Base-by-base conservation (phyloP, 2,888 invertebrate genomes). In the Eledona agricola region DNA sequence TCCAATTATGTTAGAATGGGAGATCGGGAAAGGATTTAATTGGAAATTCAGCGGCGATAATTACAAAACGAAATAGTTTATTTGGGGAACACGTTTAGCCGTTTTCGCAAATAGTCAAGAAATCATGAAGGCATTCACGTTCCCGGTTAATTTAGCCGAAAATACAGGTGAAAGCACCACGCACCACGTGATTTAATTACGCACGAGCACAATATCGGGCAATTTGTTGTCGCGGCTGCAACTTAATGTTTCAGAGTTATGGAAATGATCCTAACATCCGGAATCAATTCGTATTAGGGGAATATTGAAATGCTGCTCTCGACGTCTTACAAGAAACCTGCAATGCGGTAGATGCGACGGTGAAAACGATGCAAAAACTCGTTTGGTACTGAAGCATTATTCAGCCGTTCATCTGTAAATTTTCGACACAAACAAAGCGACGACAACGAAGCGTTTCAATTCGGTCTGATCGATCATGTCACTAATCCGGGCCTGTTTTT, bases 301-400 rank as follows among this genome's bases (percentile, higher is more conserved):
- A 22, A 12, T 42, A 42, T 42, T 17, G 42, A 31, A 42, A 42
- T 31, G n/a, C 45, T 45, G 45, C 34, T 28, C 34, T 45, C 34
- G 25, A 22, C 9, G 26, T 25, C 34, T 45, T 45, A 45, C 31
- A 34, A 32, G 34, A 32, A 20, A 45, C 32, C 45, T 45, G 45
- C 45, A 45, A 45, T 45, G 45, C 45, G 45, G 45, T 45, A 45
- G 31, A 42, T 31, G 15, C 20, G 42, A n/a, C 28, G 16, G 19
- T 13, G 26, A 12, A 42, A 10, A 11, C 42, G 42, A 42, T 31
- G 42, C 42, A 42, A 42, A 31, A 42, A 31, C 42, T 42, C 31
- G 20, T 42, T 42, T 31, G 31, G 42, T 29, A 31, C 42, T 31
- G 42, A 31, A 42, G 31, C 31, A 31, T 31, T 31, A 42, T 42